Evolutionary conservation across 2,797 vertebrate genomes (phyloP).

Genomic region (Taenioides sp.): DNA sequence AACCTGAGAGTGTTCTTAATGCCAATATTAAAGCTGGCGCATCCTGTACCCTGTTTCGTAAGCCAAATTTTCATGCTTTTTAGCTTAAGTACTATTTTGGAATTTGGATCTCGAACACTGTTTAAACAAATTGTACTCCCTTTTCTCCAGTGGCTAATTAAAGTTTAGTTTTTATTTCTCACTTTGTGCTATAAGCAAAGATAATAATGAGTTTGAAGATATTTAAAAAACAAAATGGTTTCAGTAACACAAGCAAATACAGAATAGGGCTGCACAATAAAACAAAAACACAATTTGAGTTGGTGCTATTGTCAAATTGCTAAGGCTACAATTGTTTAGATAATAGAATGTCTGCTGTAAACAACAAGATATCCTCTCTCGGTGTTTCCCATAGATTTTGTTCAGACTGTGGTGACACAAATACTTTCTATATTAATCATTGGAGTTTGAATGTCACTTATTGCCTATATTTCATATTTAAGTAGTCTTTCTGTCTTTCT

Average conservation of each 20-base stretch:
- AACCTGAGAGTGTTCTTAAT: conserved; percentile 6
- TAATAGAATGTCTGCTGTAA: too few species aligned
- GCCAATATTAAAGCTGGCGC: conserved; percentile 16
- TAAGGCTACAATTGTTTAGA: too few species aligned
- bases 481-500: too few species aligned
- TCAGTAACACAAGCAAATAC: not conserved
- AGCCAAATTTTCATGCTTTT: conserved; percentile 20
- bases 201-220: not conserved
- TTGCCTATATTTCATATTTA: too few species aligned
- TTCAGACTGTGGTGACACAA: too few species aligned
- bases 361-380: too few species aligned
- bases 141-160: conserved; percentile 29
- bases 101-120: conserved; percentile 18
- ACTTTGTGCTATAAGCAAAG: not conserved
- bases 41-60: conserved; percentile 7
- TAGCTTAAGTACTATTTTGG: conserved; percentile 10
- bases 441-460: too few species aligned
- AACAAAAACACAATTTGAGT: too few species aligned
- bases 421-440: too few species aligned
- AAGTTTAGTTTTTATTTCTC: conserved; percentile 5
- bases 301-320: too few species aligned
- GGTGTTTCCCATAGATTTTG: too few species aligned
- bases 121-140: conserved; percentile 17
- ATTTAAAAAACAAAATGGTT: not conserved
- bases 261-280: not conserved